A percentile compares a stretch with the other conserved stretches of the same genome.
phyloP scores from a whole-genome alignment of 2,113 vertebrate genomes.

The Dissostichus mawsoni region DNA sequence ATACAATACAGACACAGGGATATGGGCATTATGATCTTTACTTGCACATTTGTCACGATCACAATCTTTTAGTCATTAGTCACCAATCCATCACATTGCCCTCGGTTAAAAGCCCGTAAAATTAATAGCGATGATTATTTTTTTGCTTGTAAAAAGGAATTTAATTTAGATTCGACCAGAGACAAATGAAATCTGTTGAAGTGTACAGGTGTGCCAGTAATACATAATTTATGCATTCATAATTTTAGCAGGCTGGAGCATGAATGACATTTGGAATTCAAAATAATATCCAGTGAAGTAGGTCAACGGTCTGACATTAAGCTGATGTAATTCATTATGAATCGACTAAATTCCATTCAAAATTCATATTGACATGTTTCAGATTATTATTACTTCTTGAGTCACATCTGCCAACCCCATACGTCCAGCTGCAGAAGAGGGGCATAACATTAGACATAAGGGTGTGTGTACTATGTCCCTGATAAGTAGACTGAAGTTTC shows the following conservation, averaged over 20 bases:
- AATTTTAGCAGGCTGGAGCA: slow-evolving; percentile 15
- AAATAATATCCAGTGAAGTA: slow-evolving; percentile 32
- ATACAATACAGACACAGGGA: not conserved
- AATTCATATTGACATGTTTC: slow-evolving; percentile 20
- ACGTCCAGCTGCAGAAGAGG: not conserved
- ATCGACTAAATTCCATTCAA: slow-evolving; percentile 31
- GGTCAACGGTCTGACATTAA: slow-evolving; percentile 39
- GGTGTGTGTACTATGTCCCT: not conserved
- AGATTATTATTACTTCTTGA: slow-evolving; percentile 14
- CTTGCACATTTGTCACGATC: slow-evolving; percentile 8
- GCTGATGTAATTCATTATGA: slow-evolving; percentile 31
- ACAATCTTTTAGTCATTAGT: not conserved
- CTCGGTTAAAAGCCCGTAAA: not conserved
- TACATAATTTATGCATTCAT: slow-evolving; percentile 40
- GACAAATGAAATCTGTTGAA: slow-evolving; percentile 23
- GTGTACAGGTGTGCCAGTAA: slow-evolving; percentile 21
- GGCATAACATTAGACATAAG: not conserved
- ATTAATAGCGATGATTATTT: not conserved
- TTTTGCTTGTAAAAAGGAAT: not conserved
- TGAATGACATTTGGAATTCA: slow-evolving; percentile 58
- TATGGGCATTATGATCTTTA: not conserved
- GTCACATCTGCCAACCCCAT: slow-evolving; percentile 1
- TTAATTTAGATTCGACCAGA: slow-evolving; percentile 3
- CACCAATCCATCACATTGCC: slow-evolving; percentile 1
- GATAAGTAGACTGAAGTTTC: not conserved